phyloP scores from a whole-genome alignment of 2,888 invertebrate genomes.

The Platypus cylindrus region DNA sequence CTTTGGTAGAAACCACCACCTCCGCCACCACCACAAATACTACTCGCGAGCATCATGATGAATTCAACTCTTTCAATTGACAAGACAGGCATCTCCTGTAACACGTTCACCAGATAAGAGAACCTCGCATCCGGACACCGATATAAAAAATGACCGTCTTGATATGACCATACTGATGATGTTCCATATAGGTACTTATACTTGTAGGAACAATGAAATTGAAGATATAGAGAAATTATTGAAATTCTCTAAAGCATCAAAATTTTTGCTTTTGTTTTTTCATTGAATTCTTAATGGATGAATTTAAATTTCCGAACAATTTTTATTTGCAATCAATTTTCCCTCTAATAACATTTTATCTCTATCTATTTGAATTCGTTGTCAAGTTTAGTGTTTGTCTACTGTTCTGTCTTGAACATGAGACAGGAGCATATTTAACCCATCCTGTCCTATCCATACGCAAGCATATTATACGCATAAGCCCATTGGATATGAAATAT shows the following conservation, averaged over 20 bases:
- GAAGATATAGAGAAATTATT: slow-evolving; percentile 1
- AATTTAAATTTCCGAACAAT: too few species aligned
- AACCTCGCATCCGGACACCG: slow-evolving; percentile 11
- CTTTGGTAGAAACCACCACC: too few species aligned
- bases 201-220: slow-evolving; percentile 2
- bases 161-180: too few species aligned
- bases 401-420: slow-evolving; percentile 12
- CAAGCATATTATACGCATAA: slow-evolving; percentile 12
- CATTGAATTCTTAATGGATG: too few species aligned
- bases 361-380: too few species aligned
- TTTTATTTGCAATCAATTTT: too few species aligned
- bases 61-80: slow-evolving; percentile 13
- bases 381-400: slow-evolving; percentile 10
- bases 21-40: too few species aligned
- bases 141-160: slow-evolving; percentile 15
- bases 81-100: slow-evolving; percentile 16
- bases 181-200: too few species aligned
- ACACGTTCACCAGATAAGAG: slow-evolving; percentile 15
- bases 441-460: too few species aligned
- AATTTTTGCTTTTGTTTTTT: too few species aligned
- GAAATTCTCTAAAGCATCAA: too few species aligned
- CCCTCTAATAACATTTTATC: too few species aligned
- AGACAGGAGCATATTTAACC: slow-evolving; percentile 17
- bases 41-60: slow-evolving; percentile 11
- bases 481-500: slow-evolving; percentile 13